Conservation (phyloP, 2,888 invertebrate genomes). For the Calameuta filiformis region DNA sequence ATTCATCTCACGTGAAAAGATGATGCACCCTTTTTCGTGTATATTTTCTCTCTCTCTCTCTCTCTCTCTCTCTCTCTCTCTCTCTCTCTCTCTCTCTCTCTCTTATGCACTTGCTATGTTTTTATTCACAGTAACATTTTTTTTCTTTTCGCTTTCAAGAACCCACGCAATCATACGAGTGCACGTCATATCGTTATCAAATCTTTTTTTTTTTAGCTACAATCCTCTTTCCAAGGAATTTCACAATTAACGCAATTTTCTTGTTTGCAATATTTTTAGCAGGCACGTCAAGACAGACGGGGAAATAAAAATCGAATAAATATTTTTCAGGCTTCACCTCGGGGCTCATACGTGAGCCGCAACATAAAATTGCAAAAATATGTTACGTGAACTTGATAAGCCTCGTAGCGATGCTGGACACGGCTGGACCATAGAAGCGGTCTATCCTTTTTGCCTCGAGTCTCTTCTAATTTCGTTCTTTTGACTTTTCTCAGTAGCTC, state of each 20-base stretch:
- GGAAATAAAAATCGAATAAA: background rate
- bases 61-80: conserved; percentile 28
- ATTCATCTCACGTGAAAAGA: conserved; percentile 20
- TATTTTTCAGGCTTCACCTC: background rate
- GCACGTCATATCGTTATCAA: background rate
- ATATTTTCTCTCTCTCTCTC: conserved; percentile 18
- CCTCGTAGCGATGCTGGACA: background rate
- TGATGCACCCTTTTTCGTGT: background rate
- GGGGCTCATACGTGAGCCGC: background rate
- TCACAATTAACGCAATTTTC: background rate
- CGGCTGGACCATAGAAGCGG: background rate
- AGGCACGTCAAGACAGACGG: background rate
- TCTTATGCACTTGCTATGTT: conserved; percentile 13
- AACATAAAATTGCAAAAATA: background rate
- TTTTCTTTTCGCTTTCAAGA: conserved; percentile 8
- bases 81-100: conserved; percentile 12
- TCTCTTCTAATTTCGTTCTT: background rate
- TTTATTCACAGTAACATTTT: background rate
- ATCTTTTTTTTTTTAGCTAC: background rate
- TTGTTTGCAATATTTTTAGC: background rate
- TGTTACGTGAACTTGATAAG: background rate
- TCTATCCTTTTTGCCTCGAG: background rate
- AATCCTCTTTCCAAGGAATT: background rate
- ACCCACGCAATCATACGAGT: background rate
- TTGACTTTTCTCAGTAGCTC: background rate